These are phyloP conservation scores for Oryzias celebensis DNA, from an alignment of 2,113 vertebrate species.

Conservation along the genomic window DNA sequence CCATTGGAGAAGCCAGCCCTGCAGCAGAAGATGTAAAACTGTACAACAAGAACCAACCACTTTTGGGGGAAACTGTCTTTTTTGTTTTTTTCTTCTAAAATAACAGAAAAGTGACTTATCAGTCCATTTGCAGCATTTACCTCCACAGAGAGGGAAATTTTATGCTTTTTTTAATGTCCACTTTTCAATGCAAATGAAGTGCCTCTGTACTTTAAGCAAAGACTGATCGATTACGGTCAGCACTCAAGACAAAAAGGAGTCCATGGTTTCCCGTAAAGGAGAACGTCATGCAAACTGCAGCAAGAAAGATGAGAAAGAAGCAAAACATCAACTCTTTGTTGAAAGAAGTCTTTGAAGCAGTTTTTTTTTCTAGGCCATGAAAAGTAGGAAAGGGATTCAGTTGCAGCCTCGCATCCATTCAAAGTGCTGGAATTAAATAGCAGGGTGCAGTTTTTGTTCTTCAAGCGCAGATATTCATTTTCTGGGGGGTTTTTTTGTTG, in stretches of 20 bases:
- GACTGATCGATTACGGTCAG: slow-evolving; percentile 31
- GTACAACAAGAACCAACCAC: slow-evolving; percentile 35
- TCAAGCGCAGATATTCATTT: slow-evolving; percentile 44
- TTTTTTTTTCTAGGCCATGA: slow-evolving; percentile 38
- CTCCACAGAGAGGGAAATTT: slow-evolving; percentile 7
- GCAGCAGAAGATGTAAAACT: slow-evolving; percentile 34
- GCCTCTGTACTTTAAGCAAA: slow-evolving; percentile 23
- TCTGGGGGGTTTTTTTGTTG: neutral
- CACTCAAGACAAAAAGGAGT: slow-evolving; percentile 50
- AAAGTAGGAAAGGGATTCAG: slow-evolving; percentile 32
- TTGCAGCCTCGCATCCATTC: slow-evolving; percentile 44
- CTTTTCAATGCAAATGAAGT: slow-evolving; percentile 21
- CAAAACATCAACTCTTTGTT: slow-evolving; percentile 23
- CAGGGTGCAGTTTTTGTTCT: slow-evolving; percentile 45
- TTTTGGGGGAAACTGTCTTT: neutral
- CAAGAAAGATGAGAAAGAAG: slow-evolving; percentile 41
- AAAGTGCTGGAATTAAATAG: slow-evolving; percentile 46
- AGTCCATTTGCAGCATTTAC: slow-evolving; percentile 46
- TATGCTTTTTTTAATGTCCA: slow-evolving; percentile 16
- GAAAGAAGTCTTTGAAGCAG: slow-evolving; percentile 24
- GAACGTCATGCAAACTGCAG: slow-evolving; percentile 66
- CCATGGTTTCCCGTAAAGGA: slow-evolving; percentile 30
- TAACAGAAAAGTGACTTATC: slow-evolving; percentile 36
- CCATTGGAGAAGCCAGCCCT: slow-evolving; percentile 35
- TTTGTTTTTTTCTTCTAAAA: neutral